Evolutionary conservation across 2,888 invertebrate species (phyloP), one percentile per base, ranked within the genome.

Genomic region (Nezara viridula): DNA sequence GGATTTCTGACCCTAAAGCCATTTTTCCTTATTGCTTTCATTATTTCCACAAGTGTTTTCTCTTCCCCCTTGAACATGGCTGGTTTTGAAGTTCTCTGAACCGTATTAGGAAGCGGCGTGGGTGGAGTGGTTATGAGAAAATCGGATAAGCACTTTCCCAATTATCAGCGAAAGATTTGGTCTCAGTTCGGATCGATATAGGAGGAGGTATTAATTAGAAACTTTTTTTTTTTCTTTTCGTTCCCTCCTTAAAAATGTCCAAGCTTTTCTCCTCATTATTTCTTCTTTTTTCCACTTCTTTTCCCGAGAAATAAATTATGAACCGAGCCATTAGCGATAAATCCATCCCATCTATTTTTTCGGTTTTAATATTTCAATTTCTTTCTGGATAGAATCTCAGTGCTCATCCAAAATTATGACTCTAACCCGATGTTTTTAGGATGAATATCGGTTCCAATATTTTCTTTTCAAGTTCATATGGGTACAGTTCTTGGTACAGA

Each of bases 331-430:
- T 81, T 81, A 44, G 40, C n/a, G 40, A 81, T 81, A 44, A 81
- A 81, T 40, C 81, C 21, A 14, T 44, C 24, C 44, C 77, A 40
- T 47, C 44, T n/a, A n/a, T 81, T 81, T 81, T 12, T 24, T n/a
- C n/a, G n/a, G 40, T n/a, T 81, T 44, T 40, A 40, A 77, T 77
- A 77, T 77, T 77, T 77, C 81, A 16, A 44, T 81, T 81, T 44
- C 12, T 47, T n/a, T 7, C 37, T 19, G 37, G 0, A 7, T 32
- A 16, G 21, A 19, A 73, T 37, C 21, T 73, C 19, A 73, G 44
- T 44, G 7, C 44, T n/a, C n/a, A 2, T 60, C 27, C 4, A 4
- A 60, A 32, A 60, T 27, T 3, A 60, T 4, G 27, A 21, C 14
- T 27, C 27, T 16, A 60, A 60, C 32, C 27, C 27, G 60, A 27